These are phyloP conservation scores for Morone saxatilis DNA, from an alignment of 2,113 vertebrate genomes.

Conservation along the genomic window DNA sequence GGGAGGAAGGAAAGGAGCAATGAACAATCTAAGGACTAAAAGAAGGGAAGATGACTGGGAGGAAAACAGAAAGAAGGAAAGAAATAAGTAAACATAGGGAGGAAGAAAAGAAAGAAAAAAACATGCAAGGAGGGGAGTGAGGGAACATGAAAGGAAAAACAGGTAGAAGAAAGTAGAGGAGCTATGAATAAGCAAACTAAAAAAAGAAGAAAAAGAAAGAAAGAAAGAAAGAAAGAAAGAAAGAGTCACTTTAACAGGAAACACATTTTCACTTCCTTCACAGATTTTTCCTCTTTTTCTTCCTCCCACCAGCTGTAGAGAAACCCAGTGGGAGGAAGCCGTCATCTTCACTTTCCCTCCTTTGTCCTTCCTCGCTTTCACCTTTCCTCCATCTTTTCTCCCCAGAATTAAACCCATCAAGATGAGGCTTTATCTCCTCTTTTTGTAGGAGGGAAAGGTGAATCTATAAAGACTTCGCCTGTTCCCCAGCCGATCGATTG, in stretches of 20 bases:
- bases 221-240: background rate
- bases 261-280: background rate
- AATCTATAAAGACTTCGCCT: conserved; percentile 59
- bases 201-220: background rate
- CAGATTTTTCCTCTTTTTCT: conserved; percentile 20
- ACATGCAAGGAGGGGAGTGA: no score
- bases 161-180: background rate
- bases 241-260: background rate
- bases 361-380: conserved; percentile 44
- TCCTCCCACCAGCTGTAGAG: conserved; percentile 62
- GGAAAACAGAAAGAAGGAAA: background rate
- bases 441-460: conserved; percentile 69
- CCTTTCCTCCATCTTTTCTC: conserved; percentile 59
- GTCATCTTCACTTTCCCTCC: conserved; percentile 64
- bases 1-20: background rate
- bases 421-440: conserved; percentile 46
- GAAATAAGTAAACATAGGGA: background rate
- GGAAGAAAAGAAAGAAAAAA: background rate
- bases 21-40: background rate
- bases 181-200: background rate
- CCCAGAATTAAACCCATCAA: conserved; percentile 52
- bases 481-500: conserved; percentile 62
- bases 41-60: background rate
- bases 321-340: conserved; percentile 60
- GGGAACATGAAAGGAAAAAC: background rate